These are phyloP conservation scores for Garrulus glandarius DNA, from an alignment of 2,797 vertebrate species.

Conservation along the genomic window DNA sequence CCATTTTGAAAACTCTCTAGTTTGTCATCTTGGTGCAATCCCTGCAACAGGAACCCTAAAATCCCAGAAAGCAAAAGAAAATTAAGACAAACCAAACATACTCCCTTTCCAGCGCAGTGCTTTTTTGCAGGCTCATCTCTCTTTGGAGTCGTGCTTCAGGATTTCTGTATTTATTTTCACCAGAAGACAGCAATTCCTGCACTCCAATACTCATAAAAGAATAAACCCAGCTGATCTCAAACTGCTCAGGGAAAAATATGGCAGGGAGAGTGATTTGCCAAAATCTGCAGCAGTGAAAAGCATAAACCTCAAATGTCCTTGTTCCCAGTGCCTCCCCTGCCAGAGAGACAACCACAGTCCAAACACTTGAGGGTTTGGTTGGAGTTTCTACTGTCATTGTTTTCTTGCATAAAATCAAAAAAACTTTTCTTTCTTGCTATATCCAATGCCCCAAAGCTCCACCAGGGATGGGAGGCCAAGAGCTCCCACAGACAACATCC, in stretches of 20 bases:
- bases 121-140: not conserved
- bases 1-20: not conserved
- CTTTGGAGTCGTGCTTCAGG: not conserved
- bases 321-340: not conserved
- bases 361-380: not conserved
- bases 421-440: not conserved
- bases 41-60: not conserved
- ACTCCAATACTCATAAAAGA: conserved; percentile 5
- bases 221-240: conserved; percentile 52
- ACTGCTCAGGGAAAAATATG: not conserved
- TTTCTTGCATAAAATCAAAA: not conserved
- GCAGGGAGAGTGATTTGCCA: not conserved
- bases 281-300: not conserved
- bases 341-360: not conserved
- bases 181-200: conserved; percentile 10
- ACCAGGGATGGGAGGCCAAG: not conserved
- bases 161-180: conserved; percentile 41
- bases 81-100: not conserved
- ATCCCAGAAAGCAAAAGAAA: not conserved
- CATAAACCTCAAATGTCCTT: not conserved
- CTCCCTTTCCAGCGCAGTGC: not conserved
- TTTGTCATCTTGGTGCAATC: not conserved
- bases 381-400: not conserved
- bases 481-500: not conserved
- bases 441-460: not conserved